Conservation (phyloP, 2,113 vertebrate species). For the Oryzias javanicus region DNA sequence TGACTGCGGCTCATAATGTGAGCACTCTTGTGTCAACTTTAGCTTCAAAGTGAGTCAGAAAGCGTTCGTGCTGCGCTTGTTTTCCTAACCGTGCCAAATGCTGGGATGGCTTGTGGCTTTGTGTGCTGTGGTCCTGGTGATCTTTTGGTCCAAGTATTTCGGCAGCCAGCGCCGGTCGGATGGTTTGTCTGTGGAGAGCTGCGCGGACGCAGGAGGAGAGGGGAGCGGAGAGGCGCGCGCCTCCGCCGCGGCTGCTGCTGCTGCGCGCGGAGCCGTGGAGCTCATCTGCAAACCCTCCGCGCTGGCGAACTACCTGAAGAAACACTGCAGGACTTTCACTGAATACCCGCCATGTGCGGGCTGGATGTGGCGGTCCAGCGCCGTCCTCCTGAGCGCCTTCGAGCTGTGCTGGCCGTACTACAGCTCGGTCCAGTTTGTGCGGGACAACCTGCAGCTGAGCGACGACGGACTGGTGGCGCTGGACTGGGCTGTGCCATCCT, state of each 20-base stretch:
- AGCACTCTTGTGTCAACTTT: neutral
- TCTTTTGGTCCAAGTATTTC: slow-evolving; percentile 65
- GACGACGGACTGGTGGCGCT: slow-evolving; percentile 81
- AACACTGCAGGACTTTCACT: slow-evolving; percentile 75
- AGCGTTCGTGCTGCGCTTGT: slow-evolving; percentile 5
- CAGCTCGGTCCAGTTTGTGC: slow-evolving; percentile 75
- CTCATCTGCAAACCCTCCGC: slow-evolving; percentile 82
- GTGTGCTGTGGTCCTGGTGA: slow-evolving; percentile 70
- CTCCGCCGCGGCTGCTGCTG: slow-evolving; percentile 19
- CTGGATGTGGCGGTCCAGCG: slow-evolving; percentile 74
- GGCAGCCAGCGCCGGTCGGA: slow-evolving; percentile 33
- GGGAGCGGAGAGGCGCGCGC: slow-evolving; percentile 25
- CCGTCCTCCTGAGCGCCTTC: slow-evolving; percentile 73
- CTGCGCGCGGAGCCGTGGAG: slow-evolving; percentile 37
- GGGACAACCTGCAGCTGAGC: slow-evolving; percentile 79
- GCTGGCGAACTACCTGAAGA: slow-evolving; percentile 80
- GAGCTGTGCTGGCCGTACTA: slow-evolving; percentile 73
- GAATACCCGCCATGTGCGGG: slow-evolving; percentile 50
- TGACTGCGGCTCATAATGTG: neutral
- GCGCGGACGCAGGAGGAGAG: slow-evolving; percentile 29
- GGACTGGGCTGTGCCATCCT: slow-evolving; percentile 80
- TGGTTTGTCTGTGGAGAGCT: slow-evolving; percentile 31
- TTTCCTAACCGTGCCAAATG: slow-evolving; percentile 64
- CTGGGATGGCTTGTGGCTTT: slow-evolving; percentile 73
- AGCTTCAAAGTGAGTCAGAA: neutral